Conservation (phyloP, 1,140 invertebrate species). For the Chironomus tepperi region DNA sequence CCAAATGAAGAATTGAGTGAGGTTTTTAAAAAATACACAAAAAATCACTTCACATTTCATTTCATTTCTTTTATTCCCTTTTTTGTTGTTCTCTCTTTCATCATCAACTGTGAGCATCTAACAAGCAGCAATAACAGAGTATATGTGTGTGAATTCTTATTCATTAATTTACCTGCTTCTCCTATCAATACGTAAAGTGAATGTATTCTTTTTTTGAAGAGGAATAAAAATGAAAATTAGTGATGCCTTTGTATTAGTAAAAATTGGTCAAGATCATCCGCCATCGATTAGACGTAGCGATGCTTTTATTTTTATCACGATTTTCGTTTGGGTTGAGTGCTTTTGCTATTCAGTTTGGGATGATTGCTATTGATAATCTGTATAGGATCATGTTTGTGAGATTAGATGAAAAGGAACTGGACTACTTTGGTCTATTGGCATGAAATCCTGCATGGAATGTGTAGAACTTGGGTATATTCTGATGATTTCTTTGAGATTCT, state of each 20-base stretch:
- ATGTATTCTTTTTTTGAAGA: background rate
- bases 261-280: slow-evolving; percentile 7
- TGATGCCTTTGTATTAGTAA: too few species aligned
- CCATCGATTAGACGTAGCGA: background rate
- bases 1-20: background rate
- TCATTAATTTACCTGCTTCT: background rate
- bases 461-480: too few species aligned
- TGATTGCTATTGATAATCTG: too few species aligned
- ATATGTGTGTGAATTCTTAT: background rate
- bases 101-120: too few species aligned
- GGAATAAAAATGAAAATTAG: background rate
- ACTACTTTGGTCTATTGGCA: too few species aligned
- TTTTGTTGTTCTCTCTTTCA: background rate
- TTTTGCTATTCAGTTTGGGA: too few species aligned
- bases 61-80: slow-evolving; percentile 9
- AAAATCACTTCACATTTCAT: slow-evolving; percentile 22
- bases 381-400: too few species aligned
- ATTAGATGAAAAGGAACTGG: too few species aligned
- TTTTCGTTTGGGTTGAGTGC: too few species aligned
- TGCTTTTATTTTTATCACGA: background rate
- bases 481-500: too few species aligned
- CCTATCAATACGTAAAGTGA: background rate
- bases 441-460: too few species aligned
- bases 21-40: slow-evolving; percentile 2
- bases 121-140: too few species aligned